Evolutionary conservation across 2,888 invertebrate species (phyloP).

Genomic region (Hirtodrosophila trivittata): DNA sequence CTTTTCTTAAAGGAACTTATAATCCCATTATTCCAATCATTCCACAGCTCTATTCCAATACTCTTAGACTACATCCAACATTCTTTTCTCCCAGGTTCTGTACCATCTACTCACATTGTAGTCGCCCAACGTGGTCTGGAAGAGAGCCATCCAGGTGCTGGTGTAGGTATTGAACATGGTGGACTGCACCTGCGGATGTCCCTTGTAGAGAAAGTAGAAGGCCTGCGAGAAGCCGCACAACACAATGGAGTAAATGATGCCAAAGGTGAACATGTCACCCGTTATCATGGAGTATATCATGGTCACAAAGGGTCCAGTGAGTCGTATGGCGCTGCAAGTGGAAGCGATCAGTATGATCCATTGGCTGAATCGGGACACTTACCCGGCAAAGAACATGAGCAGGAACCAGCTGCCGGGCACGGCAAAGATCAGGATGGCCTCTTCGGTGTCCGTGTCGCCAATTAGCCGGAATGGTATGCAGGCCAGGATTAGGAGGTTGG

Average conservation of each 20-base stretch:
- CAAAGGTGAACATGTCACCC: slow-evolving; percentile 99
- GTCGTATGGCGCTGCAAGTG: slow-evolving; percentile 90
- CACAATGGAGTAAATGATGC: slow-evolving; percentile 97
- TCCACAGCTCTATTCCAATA: too few species aligned
- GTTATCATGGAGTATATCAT: slow-evolving; percentile 99
- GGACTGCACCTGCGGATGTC: slow-evolving; percentile 91
- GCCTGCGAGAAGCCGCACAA: slow-evolving; percentile 98
- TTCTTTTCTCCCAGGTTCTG: too few species aligned
- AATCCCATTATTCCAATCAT: too few species aligned
- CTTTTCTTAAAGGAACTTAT: too few species aligned
- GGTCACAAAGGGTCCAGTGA: slow-evolving; percentile 99
- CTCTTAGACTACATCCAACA: too few species aligned
- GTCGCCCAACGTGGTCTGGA: slow-evolving; percentile 98
- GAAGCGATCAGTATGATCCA: not conserved
- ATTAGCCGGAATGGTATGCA: slow-evolving; percentile 94
- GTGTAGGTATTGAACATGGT: slow-evolving; percentile 93
- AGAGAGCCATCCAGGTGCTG: slow-evolving; percentile 98
- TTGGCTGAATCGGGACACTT: slow-evolving; percentile 65
- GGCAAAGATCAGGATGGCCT: slow-evolving; percentile 95
- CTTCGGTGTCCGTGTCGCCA: slow-evolving; percentile 91
- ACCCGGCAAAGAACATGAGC: slow-evolving; percentile 99
- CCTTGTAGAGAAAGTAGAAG: slow-evolving; percentile 96
- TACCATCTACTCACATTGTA: slow-evolving; percentile 91
- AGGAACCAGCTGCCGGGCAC: slow-evolving; percentile 99
- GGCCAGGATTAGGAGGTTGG: slow-evolving; percentile 94